These are phyloP conservation scores for Frieseomelitta varia DNA, from an alignment of 1,140 invertebrate species.

Conservation along the genomic window DNA sequence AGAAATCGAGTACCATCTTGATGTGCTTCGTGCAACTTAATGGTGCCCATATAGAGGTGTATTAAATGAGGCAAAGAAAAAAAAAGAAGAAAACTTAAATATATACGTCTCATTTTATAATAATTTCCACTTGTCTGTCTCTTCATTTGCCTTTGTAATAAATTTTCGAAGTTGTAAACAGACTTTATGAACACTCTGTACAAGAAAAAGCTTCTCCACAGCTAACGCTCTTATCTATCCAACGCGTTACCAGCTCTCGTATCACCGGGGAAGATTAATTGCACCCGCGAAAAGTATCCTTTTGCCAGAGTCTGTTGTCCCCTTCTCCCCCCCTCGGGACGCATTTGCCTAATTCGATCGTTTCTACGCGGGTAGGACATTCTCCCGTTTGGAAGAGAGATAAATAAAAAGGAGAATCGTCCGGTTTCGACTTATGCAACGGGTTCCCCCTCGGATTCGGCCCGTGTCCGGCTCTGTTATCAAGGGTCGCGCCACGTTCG, in stretches of 20 bases:
- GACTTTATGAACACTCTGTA: too few species aligned
- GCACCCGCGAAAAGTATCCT: background rate
- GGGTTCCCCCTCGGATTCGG: conserved; percentile 3
- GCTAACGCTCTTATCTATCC: background rate
- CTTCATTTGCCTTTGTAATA: too few species aligned
- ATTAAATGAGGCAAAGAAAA: too few species aligned
- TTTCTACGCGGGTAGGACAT: conserved; percentile 27
- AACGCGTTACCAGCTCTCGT: background rate
- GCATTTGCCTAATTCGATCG: conserved; percentile 42
- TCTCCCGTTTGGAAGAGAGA: background rate
- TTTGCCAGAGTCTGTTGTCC: background rate
- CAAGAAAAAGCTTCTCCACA: too few species aligned
- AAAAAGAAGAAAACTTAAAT: too few species aligned
- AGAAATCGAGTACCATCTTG: too few species aligned
- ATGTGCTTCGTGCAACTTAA: too few species aligned
- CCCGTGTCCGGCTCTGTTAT: conserved; percentile 20
- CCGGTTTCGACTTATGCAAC: conserved; percentile 18
- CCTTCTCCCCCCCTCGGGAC: too few species aligned
- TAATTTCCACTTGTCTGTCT: too few species aligned
- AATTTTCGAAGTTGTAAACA: too few species aligned
- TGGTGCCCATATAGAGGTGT: too few species aligned
- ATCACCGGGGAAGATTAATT: conserved; percentile 7
- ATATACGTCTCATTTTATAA: too few species aligned
- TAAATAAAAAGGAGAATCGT: conserved; percentile 20
- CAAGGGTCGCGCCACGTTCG: background rate